A percentile compares a stretch with the other conserved stretches of the same genome.
Evolutionary conservation across 2,113 vertebrate species (phyloP).

Genomic region (Syngnathoides biaculeatus): DNA sequence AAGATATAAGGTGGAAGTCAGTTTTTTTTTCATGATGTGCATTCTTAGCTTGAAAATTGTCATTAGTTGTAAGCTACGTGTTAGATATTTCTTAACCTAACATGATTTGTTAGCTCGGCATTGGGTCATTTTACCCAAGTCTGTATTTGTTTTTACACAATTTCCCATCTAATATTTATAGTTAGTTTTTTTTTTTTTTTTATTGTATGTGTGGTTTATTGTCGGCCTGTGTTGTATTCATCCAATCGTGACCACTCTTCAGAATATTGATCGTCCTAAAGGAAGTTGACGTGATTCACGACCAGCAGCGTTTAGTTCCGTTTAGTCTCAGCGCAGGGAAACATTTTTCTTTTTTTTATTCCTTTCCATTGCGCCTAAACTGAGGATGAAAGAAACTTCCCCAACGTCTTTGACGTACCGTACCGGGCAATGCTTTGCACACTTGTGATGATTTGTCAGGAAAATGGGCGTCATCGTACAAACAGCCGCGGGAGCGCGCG

Average conservation of each 20-base stretch:
- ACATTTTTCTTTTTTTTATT: not conserved
- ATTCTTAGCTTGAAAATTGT: not conserved
- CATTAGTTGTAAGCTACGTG: not conserved
- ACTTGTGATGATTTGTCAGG: conserved; percentile 44
- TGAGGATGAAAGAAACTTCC: not conserved
- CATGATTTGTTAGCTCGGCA: not conserved
- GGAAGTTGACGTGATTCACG: not conserved
- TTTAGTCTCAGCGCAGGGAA: not conserved
- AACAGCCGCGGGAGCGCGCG: conserved; percentile 28
- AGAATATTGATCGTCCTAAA: not conserved
- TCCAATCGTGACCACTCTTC: not conserved
- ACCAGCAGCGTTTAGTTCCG: not conserved
- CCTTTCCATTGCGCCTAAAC: not conserved
- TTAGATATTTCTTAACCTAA: not conserved
- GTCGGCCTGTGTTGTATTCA: not conserved
- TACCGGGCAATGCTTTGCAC: not conserved
- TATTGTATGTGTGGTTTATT: not conserved
- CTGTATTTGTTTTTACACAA: not conserved
- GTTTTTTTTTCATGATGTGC: too few relatives aligned
- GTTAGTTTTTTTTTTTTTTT: not conserved
- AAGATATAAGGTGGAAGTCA: too few relatives aligned
- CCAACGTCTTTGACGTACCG: not conserved
- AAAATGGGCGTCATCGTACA: not conserved
- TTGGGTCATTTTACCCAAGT: not conserved
- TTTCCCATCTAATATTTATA: not conserved